Evolutionary conservation across 1,140 invertebrate species (phyloP).

Genomic region (Megathymus violae): DNA sequence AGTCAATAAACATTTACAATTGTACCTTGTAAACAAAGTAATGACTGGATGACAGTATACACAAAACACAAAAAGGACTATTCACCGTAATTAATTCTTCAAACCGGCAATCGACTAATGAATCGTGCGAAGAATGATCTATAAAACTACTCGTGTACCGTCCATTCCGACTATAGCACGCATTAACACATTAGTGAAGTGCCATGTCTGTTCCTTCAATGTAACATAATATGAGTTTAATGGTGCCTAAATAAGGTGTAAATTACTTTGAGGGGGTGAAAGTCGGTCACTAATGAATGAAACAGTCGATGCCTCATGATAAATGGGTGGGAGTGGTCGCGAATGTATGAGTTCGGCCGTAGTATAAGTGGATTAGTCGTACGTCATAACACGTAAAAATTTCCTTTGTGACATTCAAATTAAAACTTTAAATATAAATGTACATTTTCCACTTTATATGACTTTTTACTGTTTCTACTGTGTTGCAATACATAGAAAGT

Average conservation of each 20-base stretch:
- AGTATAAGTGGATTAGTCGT: slow-evolving; percentile 20
- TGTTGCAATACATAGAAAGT: too few relatives aligned
- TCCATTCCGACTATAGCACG: slow-evolving; percentile 10
- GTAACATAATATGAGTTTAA: slow-evolving; percentile 13
- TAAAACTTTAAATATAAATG: not conserved
- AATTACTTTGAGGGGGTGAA: slow-evolving; percentile 17
- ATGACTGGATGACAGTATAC: slow-evolving; percentile 12
- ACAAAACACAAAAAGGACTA: slow-evolving; percentile 28
- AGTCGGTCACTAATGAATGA: slow-evolving; percentile 32
- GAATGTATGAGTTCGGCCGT: not conserved
- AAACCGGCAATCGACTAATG: slow-evolving; percentile 33
- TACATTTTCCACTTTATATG: too few relatives aligned
- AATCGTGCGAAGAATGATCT: slow-evolving; percentile 22
- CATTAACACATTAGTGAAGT: slow-evolving; percentile 30
- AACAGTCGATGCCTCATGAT: slow-evolving; percentile 32
- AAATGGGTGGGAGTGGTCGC: slow-evolving; percentile 22
- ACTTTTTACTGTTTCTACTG: too few relatives aligned
- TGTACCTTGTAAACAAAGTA: slow-evolving; percentile 11
- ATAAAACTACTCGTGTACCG: slow-evolving; percentile 28
- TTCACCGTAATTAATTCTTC: slow-evolving; percentile 31
- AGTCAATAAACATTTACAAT: too few relatives aligned
- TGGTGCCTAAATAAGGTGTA: slow-evolving; percentile 15
- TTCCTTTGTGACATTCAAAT: slow-evolving; percentile 1
- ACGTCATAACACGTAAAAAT: not conserved
- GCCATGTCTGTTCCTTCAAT: slow-evolving; percentile 9